These are phyloP conservation scores for Anoncus sp. DNA, from an alignment of 2,888 invertebrate species.

Conservation along the genomic window DNA sequence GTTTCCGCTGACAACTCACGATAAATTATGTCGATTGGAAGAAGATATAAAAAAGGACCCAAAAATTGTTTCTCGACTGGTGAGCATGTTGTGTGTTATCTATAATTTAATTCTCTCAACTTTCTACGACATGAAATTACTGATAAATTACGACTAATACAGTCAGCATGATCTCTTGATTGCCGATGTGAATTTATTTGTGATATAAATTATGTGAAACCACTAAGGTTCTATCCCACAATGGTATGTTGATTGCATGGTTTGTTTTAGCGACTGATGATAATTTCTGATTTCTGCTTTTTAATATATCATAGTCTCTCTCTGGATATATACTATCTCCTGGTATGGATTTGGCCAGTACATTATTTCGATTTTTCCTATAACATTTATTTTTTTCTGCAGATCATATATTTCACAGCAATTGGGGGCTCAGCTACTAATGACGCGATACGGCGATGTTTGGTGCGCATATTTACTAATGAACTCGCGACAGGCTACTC, in stretches of 20 bases:
- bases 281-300: conserved; percentile 18
- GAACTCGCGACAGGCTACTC: conserved; percentile 42
- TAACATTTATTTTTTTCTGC: conserved; percentile 35
- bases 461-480: conserved; percentile 20
- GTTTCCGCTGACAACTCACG: conserved; percentile 35
- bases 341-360: conserved; percentile 27
- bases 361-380: conserved; percentile 34
- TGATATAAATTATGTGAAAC: conserved; percentile 25
- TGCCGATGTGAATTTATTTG: conserved; percentile 16
- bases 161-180: conserved; percentile 22
- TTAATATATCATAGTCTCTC: conserved; percentile 32
- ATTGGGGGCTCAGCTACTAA: conserved; percentile 25
- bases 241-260: conserved; percentile 25
- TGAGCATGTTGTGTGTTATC: conserved; percentile 37
- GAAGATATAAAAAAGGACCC: conserved; percentile 25
- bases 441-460: conserved; percentile 35
- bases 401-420: conserved; percentile 35
- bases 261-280: conserved; percentile 36
- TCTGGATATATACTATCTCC: conserved; percentile 33
- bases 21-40: conserved; percentile 35
- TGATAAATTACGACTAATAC: conserved; percentile 21
- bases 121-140: conserved; percentile 20
- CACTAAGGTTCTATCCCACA: conserved; percentile 24
- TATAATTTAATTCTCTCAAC: conserved; percentile 28
- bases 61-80: conserved; percentile 34